These are phyloP conservation scores for Tragelaphus scriptus DNA, from an alignment of 2,113 vertebrate species.

Conservation along the genomic window DNA sequence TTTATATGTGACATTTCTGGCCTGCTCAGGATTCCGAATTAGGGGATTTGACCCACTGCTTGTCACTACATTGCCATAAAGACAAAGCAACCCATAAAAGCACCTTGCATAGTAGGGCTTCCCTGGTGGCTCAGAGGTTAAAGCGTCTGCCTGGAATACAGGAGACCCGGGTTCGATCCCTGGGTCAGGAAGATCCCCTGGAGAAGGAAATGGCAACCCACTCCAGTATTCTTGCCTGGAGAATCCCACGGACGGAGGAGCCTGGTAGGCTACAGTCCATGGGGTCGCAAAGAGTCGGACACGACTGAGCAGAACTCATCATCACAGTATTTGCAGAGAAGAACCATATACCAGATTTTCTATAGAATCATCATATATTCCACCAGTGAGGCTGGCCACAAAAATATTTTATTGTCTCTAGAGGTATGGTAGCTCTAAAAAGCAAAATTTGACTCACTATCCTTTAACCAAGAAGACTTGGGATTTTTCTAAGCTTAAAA, in stretches of 20 bases:
- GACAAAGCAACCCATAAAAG: background rate
- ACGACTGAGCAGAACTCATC: too few relatives aligned
- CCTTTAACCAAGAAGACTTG: background rate
- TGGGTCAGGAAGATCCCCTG: too few relatives aligned
- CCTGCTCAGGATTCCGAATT: background rate
- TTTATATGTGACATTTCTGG: background rate
- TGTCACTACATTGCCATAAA: background rate
- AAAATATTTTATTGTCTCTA: background rate
- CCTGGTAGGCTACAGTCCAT: too few relatives aligned
- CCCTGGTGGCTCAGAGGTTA: too few relatives aligned
- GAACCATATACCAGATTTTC: background rate
- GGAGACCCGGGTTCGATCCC: too few relatives aligned
- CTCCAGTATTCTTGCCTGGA: too few relatives aligned
- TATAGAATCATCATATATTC: background rate
- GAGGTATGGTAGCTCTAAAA: background rate
- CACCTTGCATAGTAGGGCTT: background rate
- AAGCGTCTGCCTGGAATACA: too few relatives aligned
- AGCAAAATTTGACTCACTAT: background rate
- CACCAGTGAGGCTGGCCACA: background rate
- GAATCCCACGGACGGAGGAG: too few relatives aligned
- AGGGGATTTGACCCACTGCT: background rate
- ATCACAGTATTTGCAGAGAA: background rate
- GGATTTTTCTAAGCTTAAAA: background rate
- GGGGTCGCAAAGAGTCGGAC: too few relatives aligned
- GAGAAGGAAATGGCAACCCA: too few relatives aligned